Base-by-base conservation (phyloP, 2,113 vertebrate species). In the Takifugu flavidus region DNA sequence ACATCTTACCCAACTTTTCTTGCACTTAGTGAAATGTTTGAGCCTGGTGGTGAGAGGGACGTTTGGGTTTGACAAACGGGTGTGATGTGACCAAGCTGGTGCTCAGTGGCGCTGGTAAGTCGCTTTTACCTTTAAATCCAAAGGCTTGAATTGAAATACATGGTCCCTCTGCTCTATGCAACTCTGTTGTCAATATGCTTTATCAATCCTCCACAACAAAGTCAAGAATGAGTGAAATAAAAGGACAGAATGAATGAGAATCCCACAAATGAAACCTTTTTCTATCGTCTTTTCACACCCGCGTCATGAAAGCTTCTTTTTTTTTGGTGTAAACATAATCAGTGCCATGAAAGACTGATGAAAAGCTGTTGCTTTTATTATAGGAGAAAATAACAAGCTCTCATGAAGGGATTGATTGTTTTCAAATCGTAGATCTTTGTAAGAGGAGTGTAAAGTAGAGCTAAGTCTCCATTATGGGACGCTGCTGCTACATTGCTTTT, bases 351-450 rank as follows among this genome's bases (percentile, higher is more conserved):
- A 68, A 71, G 68, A 82, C 81, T 81, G 75, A 86, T 88, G 85
- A 89, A 87, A 87, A 86, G 83, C 82, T 5, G 58, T 86, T 87
- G 80, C 72, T 86, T 83, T 82, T 86, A 91, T 89, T 91, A 91
- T 83, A 82, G 82, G 70, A 65, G 80, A 85, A 89, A 87, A 88
- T 90, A 90, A 90, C 86, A 88, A 82, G 87, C 89, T 76, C 87
- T 90, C 82, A 80, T 86, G 88, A 89, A 86, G 82, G 74, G 83
- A 91, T 87, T 89, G 91, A 92, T 90, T 90, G 89, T 91, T 89
- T 88, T 88, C 78, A 83, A 88, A 90, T 85, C 81, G 74, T 87
- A 82, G 78, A 88, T 91, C 85, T 91, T 89, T 90, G 83, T 88
- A 87, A 83, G 83, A 87, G 86, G 86, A 87, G 88, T 89, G 87